phyloP scores from a whole-genome alignment of 2,888 invertebrate species.

The Pecten maximus region DNA sequence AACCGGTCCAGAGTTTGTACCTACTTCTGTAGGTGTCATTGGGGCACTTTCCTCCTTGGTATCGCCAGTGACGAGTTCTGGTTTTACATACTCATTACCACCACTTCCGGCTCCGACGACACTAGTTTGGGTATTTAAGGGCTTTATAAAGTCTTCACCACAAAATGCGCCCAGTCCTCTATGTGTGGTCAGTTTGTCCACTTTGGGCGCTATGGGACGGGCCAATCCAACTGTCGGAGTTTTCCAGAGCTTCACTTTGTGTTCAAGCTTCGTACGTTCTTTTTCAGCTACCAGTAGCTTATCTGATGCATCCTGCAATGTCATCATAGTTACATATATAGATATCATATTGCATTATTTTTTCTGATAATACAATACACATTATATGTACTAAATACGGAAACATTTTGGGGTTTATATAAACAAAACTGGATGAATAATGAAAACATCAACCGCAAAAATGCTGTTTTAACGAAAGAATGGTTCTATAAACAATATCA shows the following conservation, averaged over 20 bases:
- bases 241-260: slow-evolving; percentile 86
- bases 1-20: neutral
- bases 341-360: too few species aligned
- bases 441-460: too few species aligned
- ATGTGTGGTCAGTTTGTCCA: slow-evolving; percentile 69
- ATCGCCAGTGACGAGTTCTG: neutral
- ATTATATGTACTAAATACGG: neutral
- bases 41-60: too few species aligned
- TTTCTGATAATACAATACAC: too few species aligned
- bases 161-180: slow-evolving; percentile 70
- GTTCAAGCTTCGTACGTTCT: slow-evolving; percentile 88
- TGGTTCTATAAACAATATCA: too few species aligned
- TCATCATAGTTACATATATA: too few species aligned
- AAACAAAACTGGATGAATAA: too few species aligned
- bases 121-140: neutral
- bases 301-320: slow-evolving; percentile 87
- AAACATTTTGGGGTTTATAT: too few species aligned
- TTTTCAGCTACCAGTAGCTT: slow-evolving; percentile 88
- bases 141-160: slow-evolving; percentile 56
- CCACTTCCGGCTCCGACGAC: neutral
- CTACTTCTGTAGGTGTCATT: neutral
- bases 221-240: slow-evolving; percentile 67
- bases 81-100: neutral
- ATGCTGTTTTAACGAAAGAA: too few species aligned
- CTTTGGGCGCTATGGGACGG: slow-evolving; percentile 62